phyloP scores from a whole-genome alignment of 2,797 vertebrate species.

The Melanotaenia pygmaea region DNA sequence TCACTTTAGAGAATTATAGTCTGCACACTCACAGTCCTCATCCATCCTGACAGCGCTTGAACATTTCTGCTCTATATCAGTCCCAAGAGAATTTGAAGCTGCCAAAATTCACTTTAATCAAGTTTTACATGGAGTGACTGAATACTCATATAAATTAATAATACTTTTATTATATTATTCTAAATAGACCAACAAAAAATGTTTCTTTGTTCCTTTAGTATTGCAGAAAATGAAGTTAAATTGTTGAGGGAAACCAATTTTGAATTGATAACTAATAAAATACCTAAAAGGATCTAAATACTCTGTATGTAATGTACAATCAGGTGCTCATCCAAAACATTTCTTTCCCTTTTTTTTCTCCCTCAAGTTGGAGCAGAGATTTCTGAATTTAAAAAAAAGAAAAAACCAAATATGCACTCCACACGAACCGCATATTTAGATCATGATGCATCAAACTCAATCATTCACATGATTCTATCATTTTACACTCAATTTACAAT shows the following conservation, averaged over 20 bases:
- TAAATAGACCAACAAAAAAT: not conserved
- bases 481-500: conserved; percentile 75
- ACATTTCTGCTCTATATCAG: not conserved
- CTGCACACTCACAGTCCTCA: not conserved
- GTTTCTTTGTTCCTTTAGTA: not conserved
- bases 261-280: not conserved
- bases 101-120: not conserved
- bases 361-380: conserved; percentile 37
- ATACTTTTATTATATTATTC: not conserved
- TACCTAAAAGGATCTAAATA: not conserved
- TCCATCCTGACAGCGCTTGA: not conserved
- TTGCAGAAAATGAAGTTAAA: not conserved
- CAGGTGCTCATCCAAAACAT: not conserved
- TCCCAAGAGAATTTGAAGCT: not conserved
- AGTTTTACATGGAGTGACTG: not conserved
- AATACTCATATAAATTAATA: not conserved
- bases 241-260: not conserved
- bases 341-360: conserved; percentile 30
- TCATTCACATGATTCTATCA: conserved; percentile 64
- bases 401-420: conserved; percentile 47
- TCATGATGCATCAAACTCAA: conserved; percentile 61
- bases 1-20: not conserved
- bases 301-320: not conserved
- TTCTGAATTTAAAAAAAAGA: conserved; percentile 30
- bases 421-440: conserved; percentile 67